These are phyloP conservation scores for Anastrepha obliqua DNA, from an alignment of 1,140 invertebrate genomes.

Conservation along the genomic window DNA sequence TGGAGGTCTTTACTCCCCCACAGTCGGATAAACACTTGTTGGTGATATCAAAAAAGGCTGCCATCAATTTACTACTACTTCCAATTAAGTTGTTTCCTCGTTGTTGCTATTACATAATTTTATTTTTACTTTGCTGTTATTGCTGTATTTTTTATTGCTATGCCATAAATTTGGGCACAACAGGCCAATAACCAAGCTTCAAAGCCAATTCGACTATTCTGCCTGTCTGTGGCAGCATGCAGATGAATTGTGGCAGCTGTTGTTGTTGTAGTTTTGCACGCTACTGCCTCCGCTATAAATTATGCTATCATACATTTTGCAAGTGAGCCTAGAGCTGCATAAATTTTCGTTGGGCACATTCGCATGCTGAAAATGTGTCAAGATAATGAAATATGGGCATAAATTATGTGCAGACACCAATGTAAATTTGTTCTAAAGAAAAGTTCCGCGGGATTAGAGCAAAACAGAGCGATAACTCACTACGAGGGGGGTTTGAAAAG, in stretches of 20 bases:
- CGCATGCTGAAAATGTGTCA: constrained; percentile 41
- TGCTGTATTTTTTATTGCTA: background rate
- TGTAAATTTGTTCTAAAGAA: too few relatives aligned
- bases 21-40: constrained; percentile 17
- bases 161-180: constrained; percentile 23
- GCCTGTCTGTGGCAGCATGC: background rate
- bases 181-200: background rate
- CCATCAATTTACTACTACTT: background rate
- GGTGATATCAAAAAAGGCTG: background rate
- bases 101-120: constrained; percentile 36
- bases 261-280: background rate
- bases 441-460: too few relatives aligned
- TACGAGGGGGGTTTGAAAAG: too few relatives aligned
- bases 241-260: constrained; percentile 27
- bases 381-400: constrained; percentile 44
- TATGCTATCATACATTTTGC: constrained; percentile 11
- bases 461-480: too few relatives aligned
- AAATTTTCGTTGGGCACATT: constrained; percentile 39
- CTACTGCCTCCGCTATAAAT: background rate
- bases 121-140: background rate
- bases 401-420: background rate
- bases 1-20: constrained; percentile 44
- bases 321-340: background rate
- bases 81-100: background rate
- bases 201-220: background rate